Conservation (phyloP, 2,113 vertebrate species). For the Pungitius pungitius region DNA sequence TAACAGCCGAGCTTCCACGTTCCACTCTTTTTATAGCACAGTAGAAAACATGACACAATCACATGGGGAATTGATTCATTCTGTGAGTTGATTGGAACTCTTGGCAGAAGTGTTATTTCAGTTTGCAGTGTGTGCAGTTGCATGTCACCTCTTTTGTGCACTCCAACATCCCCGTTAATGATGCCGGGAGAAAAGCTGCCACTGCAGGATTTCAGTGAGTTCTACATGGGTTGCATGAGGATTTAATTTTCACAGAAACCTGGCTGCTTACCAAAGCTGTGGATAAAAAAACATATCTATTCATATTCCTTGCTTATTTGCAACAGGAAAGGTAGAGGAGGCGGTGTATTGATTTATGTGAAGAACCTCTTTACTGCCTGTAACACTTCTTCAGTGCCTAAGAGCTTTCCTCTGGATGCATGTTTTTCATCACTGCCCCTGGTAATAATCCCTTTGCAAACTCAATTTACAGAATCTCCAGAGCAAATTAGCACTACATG, state of each 20-base stretch:
- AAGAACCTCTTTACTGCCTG: conserved; percentile 7
- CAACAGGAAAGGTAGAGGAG: conserved; percentile 20
- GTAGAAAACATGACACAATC: not conserved
- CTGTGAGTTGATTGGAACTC: not conserved
- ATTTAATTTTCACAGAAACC: conserved; percentile 1
- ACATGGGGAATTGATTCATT: not conserved
- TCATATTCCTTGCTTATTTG: not conserved
- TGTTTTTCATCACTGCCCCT: not conserved
- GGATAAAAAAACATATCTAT: not conserved
- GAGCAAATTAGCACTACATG: conserved; percentile 3
- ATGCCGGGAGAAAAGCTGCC: conserved; percentile 3
- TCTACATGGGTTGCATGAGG: not conserved
- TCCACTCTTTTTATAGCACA: not conserved
- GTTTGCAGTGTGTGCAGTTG: not conserved
- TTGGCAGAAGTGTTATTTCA: conserved; percentile 6
- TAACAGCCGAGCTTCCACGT: not conserved
- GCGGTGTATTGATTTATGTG: conserved; percentile 38
- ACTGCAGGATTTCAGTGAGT: not conserved
- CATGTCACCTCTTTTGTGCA: not conserved
- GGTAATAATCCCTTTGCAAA: not conserved
- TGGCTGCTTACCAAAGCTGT: not conserved
- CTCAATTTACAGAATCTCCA: conserved; percentile 22
- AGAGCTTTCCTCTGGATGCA: conserved; percentile 4
- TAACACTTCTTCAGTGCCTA: conserved; percentile 29
- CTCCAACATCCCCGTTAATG: not conserved